Base-by-base conservation (phyloP, 2,888 invertebrate species). In the Eurois occulta region DNA sequence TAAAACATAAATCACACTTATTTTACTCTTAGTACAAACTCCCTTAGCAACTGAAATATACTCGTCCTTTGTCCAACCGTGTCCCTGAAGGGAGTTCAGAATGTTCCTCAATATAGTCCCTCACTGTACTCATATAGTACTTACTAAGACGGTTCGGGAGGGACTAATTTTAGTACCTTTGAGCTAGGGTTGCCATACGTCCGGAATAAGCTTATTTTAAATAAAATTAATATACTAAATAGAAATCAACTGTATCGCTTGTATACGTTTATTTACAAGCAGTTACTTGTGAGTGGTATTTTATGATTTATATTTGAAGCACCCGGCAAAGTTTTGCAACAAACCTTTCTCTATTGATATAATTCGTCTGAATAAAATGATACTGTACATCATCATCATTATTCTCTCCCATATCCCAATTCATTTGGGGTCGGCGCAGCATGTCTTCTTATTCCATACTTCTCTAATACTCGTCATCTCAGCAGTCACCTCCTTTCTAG, bases 21-120 rank as follows among this genome's bases (percentile, higher is more conserved):
- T 88, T 91, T 90, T 90, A 82, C 83, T 91, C 85, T 88, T 73
- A 76, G n/a, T n/a, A 16, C 21, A 18, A 21, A 78, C 72, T 81
- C 86, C 84, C 88, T 86, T 83, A 85, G 83, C 79, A 84, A 86
- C 87, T 69, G 83, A 87, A 88, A 85, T 86, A 85, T 67, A 75
- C 72, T 67, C 75, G 72, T 79, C 77, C 71, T 86, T 87, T 87
- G 85, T 83, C 76, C 70, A 77, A 66, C n/a, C 64, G 52, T 77
- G 78, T 75, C 78, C 82, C 79, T 72, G 66, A 78, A 75, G 75
- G 71, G 71, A 72, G 52, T 72, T 71, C 55, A 69, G 84, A 82
- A 70, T 69, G 48, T 28, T 21, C 58, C 77, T 86, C 86, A 84
- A 73, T 83, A 84, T 87, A 86, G 24, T 60, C 62, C n/a, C 55